Evolutionary conservation across 2,797 vertebrate genomes (phyloP).

Genomic region (Steatocranus sp.): DNA sequence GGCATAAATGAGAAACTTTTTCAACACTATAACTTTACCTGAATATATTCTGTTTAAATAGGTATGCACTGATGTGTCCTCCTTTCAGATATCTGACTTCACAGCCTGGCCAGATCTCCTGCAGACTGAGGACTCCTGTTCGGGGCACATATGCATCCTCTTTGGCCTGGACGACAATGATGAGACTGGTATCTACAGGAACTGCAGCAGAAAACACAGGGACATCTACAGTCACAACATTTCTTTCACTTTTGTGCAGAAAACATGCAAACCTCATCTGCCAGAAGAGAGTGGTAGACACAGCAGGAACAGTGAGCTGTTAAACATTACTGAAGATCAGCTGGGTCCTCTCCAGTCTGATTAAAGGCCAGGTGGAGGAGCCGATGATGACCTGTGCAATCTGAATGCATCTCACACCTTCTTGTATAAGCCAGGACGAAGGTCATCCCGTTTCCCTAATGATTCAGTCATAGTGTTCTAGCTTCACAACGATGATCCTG

Average conservation of each 20-base stretch:
- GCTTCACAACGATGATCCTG: background rate
- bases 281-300: background rate
- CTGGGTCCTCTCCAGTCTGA: background rate
- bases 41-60: slow-evolving; percentile 96
- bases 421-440: background rate
- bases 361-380: background rate
- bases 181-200: slow-evolving; percentile 93
- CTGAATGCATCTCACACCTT: background rate
- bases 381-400: background rate
- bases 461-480: background rate
- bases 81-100: slow-evolving; percentile 92
- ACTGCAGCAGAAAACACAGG: slow-evolving; percentile 63
- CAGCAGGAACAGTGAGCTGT: background rate
- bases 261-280: background rate
- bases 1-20: background rate
- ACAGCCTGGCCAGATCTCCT: slow-evolving; percentile 97
- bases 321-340: background rate
- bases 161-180: slow-evolving; percentile 93
- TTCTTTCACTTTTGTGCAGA: background rate
- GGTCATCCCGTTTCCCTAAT: background rate
- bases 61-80: slow-evolving; percentile 94
- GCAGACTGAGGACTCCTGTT: slow-evolving; percentile 89
- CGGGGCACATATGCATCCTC: slow-evolving; percentile 95
- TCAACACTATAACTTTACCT: slow-evolving; percentile 70
- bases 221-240: background rate